These are phyloP conservation scores for Vulpes ferrilata DNA, from an alignment of 2,113 vertebrate genomes.

Conservation along the genomic window DNA sequence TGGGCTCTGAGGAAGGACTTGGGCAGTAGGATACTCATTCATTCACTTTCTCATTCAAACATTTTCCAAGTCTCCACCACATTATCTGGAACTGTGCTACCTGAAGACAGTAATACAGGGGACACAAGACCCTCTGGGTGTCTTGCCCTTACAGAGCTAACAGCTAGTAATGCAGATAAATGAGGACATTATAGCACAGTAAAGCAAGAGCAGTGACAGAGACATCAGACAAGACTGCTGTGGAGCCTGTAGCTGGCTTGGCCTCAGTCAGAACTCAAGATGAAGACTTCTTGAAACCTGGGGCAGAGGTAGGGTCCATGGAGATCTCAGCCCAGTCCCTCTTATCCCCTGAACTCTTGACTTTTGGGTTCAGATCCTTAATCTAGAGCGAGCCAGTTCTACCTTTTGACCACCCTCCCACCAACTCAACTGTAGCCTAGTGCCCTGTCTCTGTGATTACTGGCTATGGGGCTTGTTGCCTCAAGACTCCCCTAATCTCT, in stretches of 20 bases:
- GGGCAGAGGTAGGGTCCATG: neutral
- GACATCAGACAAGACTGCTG: neutral
- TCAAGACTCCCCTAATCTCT: neutral
- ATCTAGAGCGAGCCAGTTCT: neutral
- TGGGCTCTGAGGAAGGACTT: neutral
- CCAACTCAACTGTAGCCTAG: neutral
- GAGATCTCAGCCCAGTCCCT: neutral
- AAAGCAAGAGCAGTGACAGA: neutral
- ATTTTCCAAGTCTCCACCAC: conserved; percentile 1
- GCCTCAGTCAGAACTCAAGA: neutral
- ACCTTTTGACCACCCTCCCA: neutral
- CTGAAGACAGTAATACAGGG: neutral
- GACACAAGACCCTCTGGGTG: neutral
- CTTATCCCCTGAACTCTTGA: neutral
- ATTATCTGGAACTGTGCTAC: neutral
- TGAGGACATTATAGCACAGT: neutral
- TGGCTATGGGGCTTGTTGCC: neutral
- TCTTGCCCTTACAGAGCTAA: neutral
- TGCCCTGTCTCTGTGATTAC: neutral
- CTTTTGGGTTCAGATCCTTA: neutral
- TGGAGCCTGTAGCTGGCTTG: neutral
- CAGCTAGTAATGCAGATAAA: neutral
- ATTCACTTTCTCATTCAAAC: neutral
- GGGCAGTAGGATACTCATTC: neutral
- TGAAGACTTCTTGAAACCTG: neutral